A percentile compares a stretch with the other conserved stretches of the same genome.
These are phyloP conservation scores for Axinella damicornis DNA, from an alignment of 37 sponge, comb jelly and placozoan genomes.

Conservation along the genomic window DNA sequence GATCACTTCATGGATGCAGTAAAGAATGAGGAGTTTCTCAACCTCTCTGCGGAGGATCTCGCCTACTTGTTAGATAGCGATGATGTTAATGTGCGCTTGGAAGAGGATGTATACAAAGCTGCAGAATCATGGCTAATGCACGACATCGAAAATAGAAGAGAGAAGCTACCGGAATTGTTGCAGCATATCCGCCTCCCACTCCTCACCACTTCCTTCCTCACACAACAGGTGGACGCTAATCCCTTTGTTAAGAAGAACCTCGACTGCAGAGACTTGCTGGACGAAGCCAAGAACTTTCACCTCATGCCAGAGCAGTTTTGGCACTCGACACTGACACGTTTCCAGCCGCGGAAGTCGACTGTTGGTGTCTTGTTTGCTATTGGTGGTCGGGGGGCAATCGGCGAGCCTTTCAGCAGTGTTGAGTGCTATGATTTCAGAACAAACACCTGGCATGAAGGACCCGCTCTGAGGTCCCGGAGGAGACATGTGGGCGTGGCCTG, in stretches of 20 bases:
- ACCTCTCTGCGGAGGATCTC: slow-evolving; percentile 65
- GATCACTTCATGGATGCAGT: slow-evolving; percentile 87
- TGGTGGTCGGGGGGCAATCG: slow-evolving; percentile 91
- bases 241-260: slow-evolving; percentile 61
- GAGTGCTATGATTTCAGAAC: slow-evolving; percentile 91
- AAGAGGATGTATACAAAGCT: slow-evolving; percentile 80
- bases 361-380: slow-evolving; percentile 88
- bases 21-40: slow-evolving; percentile 83
- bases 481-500: slow-evolving; percentile 95
- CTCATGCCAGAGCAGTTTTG: slow-evolving; percentile 67
- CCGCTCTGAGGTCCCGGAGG: slow-evolving; percentile 74
- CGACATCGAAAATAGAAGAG: slow-evolving; percentile 49
- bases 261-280: slow-evolving; percentile 82
- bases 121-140: slow-evolving; percentile 69
- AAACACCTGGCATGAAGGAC: slow-evolving; percentile 87
- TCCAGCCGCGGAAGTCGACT: slow-evolving; percentile 87
- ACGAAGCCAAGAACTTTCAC: slow-evolving; percentile 93
- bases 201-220: slow-evolving; percentile 74
- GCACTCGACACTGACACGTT: slow-evolving; percentile 12
- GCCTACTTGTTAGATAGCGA: slow-evolving; percentile 68
- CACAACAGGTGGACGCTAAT: slow-evolving; percentile 72
- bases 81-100: slow-evolving; percentile 75
- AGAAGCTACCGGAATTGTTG: slow-evolving; percentile 57
- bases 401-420: slow-evolving; percentile 88
- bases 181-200: slow-evolving; percentile 82